Evolutionary conservation across 2,888 invertebrate species (phyloP), one percentile per base, ranked within the genome.

Genomic region (Dryadula phaetusa): DNA sequence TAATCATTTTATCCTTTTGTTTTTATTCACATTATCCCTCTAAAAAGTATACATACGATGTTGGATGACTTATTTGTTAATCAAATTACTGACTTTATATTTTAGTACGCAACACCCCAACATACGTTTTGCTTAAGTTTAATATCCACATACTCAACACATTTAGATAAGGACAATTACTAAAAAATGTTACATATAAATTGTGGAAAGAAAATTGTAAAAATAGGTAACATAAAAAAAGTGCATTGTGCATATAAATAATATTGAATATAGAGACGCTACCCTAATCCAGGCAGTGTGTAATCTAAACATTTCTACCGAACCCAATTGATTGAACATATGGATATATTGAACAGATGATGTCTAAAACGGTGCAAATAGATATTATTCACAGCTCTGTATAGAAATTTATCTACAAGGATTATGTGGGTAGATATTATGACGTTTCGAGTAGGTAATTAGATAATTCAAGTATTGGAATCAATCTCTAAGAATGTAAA

Each of bases 271-370:
- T n/a, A n/a, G n/a, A n/a, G n/a, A n/a, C n/a, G n/a, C n/a, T n/a
- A n/a, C n/a, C n/a, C n/a, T n/a, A 81, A 80, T 75, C 80, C 83
- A 81, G 78, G 73, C 70, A 65, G 67, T 32, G 44, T 60, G 72
- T 72, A 73, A 76, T 79, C 75, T 76, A 78, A 73, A 75, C 68
- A 66, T 66, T 66, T 69, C 66, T 66, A 66, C 52, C 61, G 54
- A 47, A 67, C 66, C 37, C 20, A 67, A 68, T 66, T 69, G 64
- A 72, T 69, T 71, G 62, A 67, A 66, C 44, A 68, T 64, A 32
- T n/a, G n/a, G n/a, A 42, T 20, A 49, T 56, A 70, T 62, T 44
- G 54, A 62, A 70, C 22, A 58, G 37, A 69, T 69, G 52, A 69
- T 69, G 67, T 64, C 65, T 28, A 47, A 20, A 49, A 22, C 37